Evolutionary conservation across 2,113 vertebrate genomes (phyloP).

Genomic region (Gymnocephalus cernua): DNA sequence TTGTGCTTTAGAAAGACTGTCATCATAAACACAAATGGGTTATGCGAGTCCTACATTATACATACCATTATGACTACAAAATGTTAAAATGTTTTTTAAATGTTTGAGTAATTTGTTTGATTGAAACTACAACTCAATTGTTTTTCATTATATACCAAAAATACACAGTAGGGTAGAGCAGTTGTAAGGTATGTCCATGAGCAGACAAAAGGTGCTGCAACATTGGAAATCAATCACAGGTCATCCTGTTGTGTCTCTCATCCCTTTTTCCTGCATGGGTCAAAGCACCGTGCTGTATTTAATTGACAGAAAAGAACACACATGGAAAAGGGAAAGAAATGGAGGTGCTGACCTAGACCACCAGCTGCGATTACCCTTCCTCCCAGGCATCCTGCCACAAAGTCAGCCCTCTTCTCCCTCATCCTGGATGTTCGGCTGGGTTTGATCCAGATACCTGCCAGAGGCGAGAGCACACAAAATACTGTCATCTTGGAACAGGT

Average conservation of each 20-base stretch:
- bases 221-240: background rate
- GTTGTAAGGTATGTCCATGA: background rate
- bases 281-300: background rate
- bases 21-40: background rate
- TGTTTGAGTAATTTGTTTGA: no score
- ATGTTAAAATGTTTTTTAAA: no score
- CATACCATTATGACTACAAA: no score
- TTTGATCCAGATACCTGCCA: slow-evolving; percentile 92
- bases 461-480: slow-evolving; percentile 18
- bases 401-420: slow-evolving; percentile 97
- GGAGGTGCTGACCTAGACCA: slow-evolving; percentile 89
- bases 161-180: no score
- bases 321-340: background rate
- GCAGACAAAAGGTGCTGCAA: background rate
- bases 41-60: background rate
- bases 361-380: slow-evolving; percentile 91
- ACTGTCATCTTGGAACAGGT: slow-evolving; percentile 3
- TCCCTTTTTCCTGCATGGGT: background rate
- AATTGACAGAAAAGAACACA: background rate
- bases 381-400: slow-evolving; percentile 92
- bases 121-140: no score
- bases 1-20: background rate
- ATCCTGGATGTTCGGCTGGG: slow-evolving; percentile 90
- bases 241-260: background rate
- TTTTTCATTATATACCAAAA: no score